Evolutionary conservation across 53 echinoderm and acorn worm genomes (phyloP).

Genomic region (Apostichopus leukothele): DNA sequence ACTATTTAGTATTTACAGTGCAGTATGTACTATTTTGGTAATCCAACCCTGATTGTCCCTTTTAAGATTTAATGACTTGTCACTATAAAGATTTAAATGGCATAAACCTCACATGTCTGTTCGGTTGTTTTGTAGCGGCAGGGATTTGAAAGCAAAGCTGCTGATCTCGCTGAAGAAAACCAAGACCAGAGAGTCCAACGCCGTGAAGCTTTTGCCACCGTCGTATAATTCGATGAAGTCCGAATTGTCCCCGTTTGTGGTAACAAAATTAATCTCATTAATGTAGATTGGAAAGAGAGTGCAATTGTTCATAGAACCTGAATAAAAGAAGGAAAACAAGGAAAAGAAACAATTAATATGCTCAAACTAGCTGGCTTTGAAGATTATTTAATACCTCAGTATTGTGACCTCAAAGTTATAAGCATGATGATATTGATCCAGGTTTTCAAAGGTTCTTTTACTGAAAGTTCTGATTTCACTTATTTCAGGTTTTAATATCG

Average conservation of each 20-base stretch:
- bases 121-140: slow-evolving; percentile 61
- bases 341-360: neutral
- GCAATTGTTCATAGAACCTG: slow-evolving; percentile 72
- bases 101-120: slow-evolving; percentile 65
- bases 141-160: slow-evolving; percentile 48
- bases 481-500: too few relatives aligned
- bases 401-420: too few relatives aligned
- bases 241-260: slow-evolving; percentile 29
- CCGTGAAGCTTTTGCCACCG: slow-evolving; percentile 78
- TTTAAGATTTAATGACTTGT: too few relatives aligned
- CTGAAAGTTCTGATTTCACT: too few relatives aligned
- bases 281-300: slow-evolving; percentile 64
- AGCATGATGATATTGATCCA: too few relatives aligned
- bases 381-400: too few relatives aligned
- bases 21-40: too few relatives aligned
- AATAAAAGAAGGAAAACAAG: neutral
- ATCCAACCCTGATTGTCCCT: too few relatives aligned
- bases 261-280: slow-evolving; percentile 72
- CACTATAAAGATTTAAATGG: neutral
- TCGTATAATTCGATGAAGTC: slow-evolving; percentile 90
- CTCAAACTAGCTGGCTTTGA: too few relatives aligned
- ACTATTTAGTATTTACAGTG: too few relatives aligned
- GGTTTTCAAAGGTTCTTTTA: too few relatives aligned
- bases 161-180: slow-evolving; percentile 59
- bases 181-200: slow-evolving; percentile 62